A percentile compares a stretch with the other conserved stretches of the same genome.
These are phyloP conservation scores for Microchirus variegatus DNA, from an alignment of 2,797 vertebrate species.

Conservation along the genomic window DNA sequence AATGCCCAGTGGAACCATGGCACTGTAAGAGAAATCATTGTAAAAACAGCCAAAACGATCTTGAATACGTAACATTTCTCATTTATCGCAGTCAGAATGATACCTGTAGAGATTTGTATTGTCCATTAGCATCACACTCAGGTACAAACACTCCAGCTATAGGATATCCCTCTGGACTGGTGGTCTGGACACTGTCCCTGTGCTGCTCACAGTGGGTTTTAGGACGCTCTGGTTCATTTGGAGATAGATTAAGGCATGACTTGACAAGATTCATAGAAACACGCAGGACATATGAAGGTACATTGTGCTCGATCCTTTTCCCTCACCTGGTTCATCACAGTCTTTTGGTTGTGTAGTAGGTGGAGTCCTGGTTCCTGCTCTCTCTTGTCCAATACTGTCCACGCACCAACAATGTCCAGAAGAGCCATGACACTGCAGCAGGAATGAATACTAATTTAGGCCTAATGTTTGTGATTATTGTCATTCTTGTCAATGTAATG, in stretches of 20 bases:
- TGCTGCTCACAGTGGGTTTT: slow-evolving; percentile 76
- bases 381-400: slow-evolving; percentile 80
- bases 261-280: neutral
- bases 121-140: slow-evolving; percentile 76
- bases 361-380: slow-evolving; percentile 74
- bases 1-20: slow-evolving; percentile 80
- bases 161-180: slow-evolving; percentile 37
- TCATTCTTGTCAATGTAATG: neutral
- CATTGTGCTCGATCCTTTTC: neutral
- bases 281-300: neutral
- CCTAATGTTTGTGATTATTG: neutral
- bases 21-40: neutral
- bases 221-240: slow-evolving; percentile 41
- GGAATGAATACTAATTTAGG: neutral
- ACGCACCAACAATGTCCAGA: slow-evolving; percentile 92
- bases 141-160: slow-evolving; percentile 60
- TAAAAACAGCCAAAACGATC: neutral
- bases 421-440: slow-evolving; percentile 82
- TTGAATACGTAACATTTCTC: neutral
- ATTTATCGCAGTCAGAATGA: neutral
- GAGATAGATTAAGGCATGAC: neutral
- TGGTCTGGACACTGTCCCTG: slow-evolving; percentile 59
- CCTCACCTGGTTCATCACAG: slow-evolving; percentile 80
- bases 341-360: slow-evolving; percentile 66
- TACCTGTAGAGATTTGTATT: slow-evolving; percentile 64